Evolutionary conservation across 1,140 invertebrate species (phyloP), one percentile per base, ranked within the genome.

Genomic region (Drosophila lacertosa): DNA sequence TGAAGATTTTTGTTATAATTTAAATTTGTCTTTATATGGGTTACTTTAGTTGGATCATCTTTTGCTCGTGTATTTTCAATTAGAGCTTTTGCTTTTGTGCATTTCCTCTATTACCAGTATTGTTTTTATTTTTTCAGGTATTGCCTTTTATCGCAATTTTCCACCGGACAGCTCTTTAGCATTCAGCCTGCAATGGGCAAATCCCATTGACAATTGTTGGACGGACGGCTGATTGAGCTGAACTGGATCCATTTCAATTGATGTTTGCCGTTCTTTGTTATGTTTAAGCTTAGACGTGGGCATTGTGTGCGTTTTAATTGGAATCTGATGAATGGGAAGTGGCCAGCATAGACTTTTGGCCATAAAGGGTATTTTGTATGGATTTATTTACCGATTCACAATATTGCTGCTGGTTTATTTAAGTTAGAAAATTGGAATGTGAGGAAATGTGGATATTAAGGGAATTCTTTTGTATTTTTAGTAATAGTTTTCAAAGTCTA

Each of bases 261-360:
- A 32, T 48, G 4, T 48, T 60, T 37, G 15, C 3, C 9, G 9
- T 29, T 13, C 57, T 68, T 68, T 68, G 58, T 63, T 68, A 44
- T 53, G 47, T 3, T 33, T 6, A 5, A 33, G 13, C n/a, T 58
- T 35, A 16, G 39, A 45, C 11, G 20, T 26, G 37, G 10, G 22
- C 16, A 32, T 53, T 69, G 66, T 67, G 10, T 18, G 22, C 37
- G 16, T 29, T 54, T 69, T 69, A 70, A 64, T 64, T 64, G 50
- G 24, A 70, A 57, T 44, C n/a, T 11, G 20, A 37, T 39, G 20
- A 3, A 22, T 22, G 37, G n/a, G 6, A 24, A 39, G 11, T 33
- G 29, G 16, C n/a, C n/a, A 35, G 3, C 18, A 22, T 13, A 24
- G 15, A 18, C 20, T 53, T 1, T 3, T n/a, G 16, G 29, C 4